Percentiles rank a stretch among this genome's conserved stretches.
Conservation (phyloP, 2,888 invertebrate species). For the Scaptomyza cyrtandrae region DNA sequence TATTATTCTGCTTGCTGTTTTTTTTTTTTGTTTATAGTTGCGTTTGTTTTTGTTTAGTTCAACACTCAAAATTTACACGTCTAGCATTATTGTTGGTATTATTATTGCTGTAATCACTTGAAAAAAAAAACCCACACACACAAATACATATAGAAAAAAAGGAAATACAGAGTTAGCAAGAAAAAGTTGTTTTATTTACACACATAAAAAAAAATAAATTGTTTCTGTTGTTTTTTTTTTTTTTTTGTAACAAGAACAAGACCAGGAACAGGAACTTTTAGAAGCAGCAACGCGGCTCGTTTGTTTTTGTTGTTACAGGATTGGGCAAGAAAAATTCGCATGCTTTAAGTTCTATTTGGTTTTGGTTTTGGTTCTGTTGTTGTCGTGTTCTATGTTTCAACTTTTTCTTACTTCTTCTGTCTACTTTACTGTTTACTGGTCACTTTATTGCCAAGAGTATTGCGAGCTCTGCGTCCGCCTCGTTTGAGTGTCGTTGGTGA, state of each 20-base stretch:
- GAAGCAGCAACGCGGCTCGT: background rate
- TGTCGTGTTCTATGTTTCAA: constrained; percentile 19
- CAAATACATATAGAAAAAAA: constrained; percentile 10
- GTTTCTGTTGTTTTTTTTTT: constrained; percentile 4
- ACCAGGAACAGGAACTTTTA: constrained; percentile 7
- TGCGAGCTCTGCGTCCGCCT: constrained; percentile 66
- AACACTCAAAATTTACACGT: constrained; percentile 40
- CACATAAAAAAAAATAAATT: constrained; percentile 24
- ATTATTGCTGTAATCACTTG: constrained; percentile 38
- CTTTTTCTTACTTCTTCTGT: constrained; percentile 51
- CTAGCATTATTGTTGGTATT: constrained; percentile 28
- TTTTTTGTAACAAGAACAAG: constrained; percentile 8
- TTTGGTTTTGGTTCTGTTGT: constrained; percentile 15
- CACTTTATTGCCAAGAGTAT: constrained; percentile 41
- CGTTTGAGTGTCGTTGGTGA: constrained; percentile 75
- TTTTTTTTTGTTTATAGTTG: constrained; percentile 22
- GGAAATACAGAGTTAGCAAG: constrained; percentile 10
- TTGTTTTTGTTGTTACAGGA: constrained; percentile 25
- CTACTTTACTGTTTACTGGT: constrained; percentile 43
- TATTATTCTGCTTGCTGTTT: constrained; percentile 19
- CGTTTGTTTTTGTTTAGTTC: constrained; percentile 36
- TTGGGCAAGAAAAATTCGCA: constrained; percentile 28
- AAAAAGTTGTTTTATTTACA: constrained; percentile 52
- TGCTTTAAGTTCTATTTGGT: constrained; percentile 18
- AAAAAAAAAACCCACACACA: constrained; percentile 43